Percentiles rank a stretch among this genome's conserved stretches.
These are phyloP conservation scores for Pagrus major DNA, from an alignment of 2,113 vertebrate species.

Conservation along the genomic window DNA sequence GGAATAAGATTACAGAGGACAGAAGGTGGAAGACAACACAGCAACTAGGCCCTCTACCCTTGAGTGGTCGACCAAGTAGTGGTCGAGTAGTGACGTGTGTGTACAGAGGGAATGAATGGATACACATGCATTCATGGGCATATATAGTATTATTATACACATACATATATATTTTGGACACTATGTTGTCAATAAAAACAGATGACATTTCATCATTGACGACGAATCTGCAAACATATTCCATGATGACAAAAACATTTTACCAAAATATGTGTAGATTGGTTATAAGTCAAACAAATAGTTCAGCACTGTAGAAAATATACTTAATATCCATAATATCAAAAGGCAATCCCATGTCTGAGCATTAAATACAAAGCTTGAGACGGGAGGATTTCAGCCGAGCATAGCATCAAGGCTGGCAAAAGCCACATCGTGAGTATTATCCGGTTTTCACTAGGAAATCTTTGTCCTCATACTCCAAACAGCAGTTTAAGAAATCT, in stretches of 20 bases:
- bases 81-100: too few species aligned
- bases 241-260: not conserved
- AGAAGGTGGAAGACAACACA: slow-evolving; percentile 9
- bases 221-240: not conserved
- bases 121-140: not conserved
- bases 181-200: not conserved
- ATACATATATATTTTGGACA: not conserved
- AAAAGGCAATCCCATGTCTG: not conserved
- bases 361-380: not conserved
- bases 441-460: not conserved
- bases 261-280: not conserved
- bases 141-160: not conserved
- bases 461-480: not conserved
- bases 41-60: slow-evolving; percentile 2
- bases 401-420: not conserved
- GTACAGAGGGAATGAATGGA: not conserved
- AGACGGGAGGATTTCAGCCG: not conserved
- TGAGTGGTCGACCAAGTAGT: not conserved
- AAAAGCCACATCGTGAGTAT: not conserved
- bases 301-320: not conserved
- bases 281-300: not conserved
- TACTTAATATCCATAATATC: not conserved
- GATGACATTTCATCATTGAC: too few species aligned
- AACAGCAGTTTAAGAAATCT: slow-evolving; percentile 12
- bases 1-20: not conserved